Evolutionary conservation across 2,888 invertebrate species (phyloP).

Genomic region (Oscheius sp.): DNA sequence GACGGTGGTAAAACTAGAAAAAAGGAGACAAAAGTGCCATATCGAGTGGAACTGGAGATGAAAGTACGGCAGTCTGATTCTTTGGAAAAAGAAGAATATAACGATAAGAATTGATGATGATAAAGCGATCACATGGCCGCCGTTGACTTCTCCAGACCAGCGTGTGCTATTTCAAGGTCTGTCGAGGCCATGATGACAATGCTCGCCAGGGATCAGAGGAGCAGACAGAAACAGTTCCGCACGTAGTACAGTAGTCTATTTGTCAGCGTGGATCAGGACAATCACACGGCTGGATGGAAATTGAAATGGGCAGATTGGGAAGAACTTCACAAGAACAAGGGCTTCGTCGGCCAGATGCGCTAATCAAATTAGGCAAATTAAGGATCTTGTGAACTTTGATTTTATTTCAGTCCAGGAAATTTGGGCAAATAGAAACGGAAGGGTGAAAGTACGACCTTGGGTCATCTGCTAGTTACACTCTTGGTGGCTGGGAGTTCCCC

Average conservation of each 20-base stretch:
- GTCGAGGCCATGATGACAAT: conserved; percentile 1
- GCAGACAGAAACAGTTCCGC: neutral
- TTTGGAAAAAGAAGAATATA: neutral
- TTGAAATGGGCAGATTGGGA: neutral
- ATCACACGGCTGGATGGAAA: neutral
- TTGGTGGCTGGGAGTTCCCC: neutral
- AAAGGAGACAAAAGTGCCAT: neutral
- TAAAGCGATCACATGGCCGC: conserved; percentile 14
- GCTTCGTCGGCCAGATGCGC: neutral
- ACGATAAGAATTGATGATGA: conserved; percentile 1
- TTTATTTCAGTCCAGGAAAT: neutral
- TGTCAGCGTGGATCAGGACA: conserved; percentile 2
- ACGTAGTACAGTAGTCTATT: neutral
- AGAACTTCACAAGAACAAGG: neutral
- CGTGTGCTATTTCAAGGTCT: neutral
- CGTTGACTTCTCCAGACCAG: neutral
- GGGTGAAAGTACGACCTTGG: neutral
- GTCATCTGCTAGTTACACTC: neutral
- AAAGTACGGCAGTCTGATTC: neutral
- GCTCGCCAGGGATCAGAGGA: neutral
- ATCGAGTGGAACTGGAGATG: neutral
- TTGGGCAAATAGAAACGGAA: neutral
- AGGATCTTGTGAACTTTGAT: conserved; percentile 2
- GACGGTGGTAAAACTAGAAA: neutral
- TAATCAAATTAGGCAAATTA: conserved; percentile 13